Base-by-base conservation (phyloP, 2,113 vertebrate genomes). In the Clarias macrocephalus region DNA sequence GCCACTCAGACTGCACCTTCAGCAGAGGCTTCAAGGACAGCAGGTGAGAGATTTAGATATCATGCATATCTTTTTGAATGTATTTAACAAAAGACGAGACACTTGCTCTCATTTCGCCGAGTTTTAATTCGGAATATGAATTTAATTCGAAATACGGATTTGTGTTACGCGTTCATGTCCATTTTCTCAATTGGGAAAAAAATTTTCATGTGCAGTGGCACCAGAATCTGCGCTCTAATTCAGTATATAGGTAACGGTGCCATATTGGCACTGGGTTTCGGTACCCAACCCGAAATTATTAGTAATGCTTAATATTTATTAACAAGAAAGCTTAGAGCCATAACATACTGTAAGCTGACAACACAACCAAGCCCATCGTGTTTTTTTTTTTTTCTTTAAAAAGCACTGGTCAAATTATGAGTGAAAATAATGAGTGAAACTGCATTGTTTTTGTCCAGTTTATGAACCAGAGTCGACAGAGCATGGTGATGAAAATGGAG, bases 11-110 rank as follows among this genome's bases (percentile, higher is more conserved):
- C 95, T 98, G 92, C 98, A 99, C 89, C 96, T 99, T 52, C 97
- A 99, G 93, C 98, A 99, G 93, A 95, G 98, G 91, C 95, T 99
- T 19, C 98, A 99, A 91, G 97, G 97, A 82, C 98, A 97, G 90
- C 98, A 99, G 97, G 98, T 99, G 92, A 94, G 19, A 33, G 9
- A 10, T 2, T 1, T 15, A 11, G 5, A 25, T 19, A 30, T 37
- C 1, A 5, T n/a, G 37, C 37, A n/a, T 15, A 6, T 52, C 1
- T 15, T 76, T 52, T 42, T 52, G 42, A 75, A 52, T 23, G 3
- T 6, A 25, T 75, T 52, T 52, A 75, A 25, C 11, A 25, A 15
- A 11, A 75, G 11, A 52, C 18, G 10, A 11, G 33, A 11, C 9
- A 42, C 9, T 42, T 70, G 18, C 48, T 48, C 48, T 48, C 48